phyloP scores from a whole-genome alignment of 2,888 invertebrate genomes.

The Leucophenga maculata region DNA sequence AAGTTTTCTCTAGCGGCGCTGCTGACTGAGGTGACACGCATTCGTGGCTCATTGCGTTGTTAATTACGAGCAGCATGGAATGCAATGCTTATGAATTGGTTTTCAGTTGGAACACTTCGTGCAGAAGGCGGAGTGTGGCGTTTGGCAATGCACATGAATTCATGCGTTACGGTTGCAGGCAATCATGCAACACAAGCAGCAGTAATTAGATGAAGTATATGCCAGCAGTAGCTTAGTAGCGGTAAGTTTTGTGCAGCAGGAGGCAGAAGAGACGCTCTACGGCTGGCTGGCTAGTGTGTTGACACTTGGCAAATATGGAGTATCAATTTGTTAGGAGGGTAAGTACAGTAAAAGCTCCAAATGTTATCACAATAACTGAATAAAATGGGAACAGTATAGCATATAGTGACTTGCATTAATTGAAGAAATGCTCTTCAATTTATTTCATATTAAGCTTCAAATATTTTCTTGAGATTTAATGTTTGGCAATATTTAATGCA shows the following conservation, averaged over 20 bases:
- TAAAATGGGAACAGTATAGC: too few relatives aligned
- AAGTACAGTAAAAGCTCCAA: too few relatives aligned
- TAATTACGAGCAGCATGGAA: conserved; percentile 52
- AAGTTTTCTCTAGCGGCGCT: conserved; percentile 7
- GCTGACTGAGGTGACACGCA: conserved; percentile 21
- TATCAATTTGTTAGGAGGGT: too few relatives aligned
- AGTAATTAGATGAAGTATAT: conserved; percentile 53
- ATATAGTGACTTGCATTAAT: too few relatives aligned
- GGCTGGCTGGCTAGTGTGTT: conserved; percentile 17
- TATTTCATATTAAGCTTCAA: too few relatives aligned
- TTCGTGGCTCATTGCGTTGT: conserved; percentile 42
- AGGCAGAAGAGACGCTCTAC: too few relatives aligned
- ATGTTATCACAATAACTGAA: too few relatives aligned
- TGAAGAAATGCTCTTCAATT: too few relatives aligned
- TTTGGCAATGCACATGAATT: conserved; percentile 33
- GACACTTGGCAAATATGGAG: conserved; percentile 16
- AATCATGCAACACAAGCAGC: conserved; percentile 50
- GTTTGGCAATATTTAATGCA: too few relatives aligned
- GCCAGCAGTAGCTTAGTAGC: neutral
- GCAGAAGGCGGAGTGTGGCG: neutral
- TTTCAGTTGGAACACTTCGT: neutral
- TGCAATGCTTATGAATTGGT: conserved; percentile 26
- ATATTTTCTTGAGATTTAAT: too few relatives aligned
- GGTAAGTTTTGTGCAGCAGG: too few relatives aligned
- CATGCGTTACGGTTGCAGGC: conserved; percentile 41